Evolutionary conservation across 2,113 vertebrate species (phyloP), one percentile per base, ranked within the genome.

Genomic region (Tinamus guttatus): DNA sequence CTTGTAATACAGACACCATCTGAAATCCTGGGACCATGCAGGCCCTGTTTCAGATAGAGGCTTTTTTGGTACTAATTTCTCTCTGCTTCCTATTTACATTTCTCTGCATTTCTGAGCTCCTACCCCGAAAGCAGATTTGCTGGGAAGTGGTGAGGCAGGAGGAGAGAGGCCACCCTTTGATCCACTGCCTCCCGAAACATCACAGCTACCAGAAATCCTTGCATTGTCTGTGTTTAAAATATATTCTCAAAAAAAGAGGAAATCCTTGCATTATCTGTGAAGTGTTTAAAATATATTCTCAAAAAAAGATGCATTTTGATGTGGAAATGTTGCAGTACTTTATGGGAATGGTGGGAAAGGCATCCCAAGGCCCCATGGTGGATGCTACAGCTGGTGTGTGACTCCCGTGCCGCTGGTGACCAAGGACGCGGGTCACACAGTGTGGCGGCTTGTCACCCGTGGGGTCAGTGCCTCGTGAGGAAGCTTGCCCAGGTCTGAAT

Each of bases 181-280:
- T 95, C 82, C 54, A 5, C 40, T 85, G 69, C 36, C 30, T 90
- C 81, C 82, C 77, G 76, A 93, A 96, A 93, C 76, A 83, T 93
- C 94, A 91, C 49, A 83, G 85, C 63, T 74, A 32, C 81, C 75
- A 71, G 75, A 80, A 95, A 76, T 62, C 38, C 71, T 91, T 81
- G 71, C 40, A 82, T 91, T 95, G 92, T 64, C 80, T 85, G 90
- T 89, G 90, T 93, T 96, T 71, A 94, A 90, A 90, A 84, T 5
- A 9, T 76, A 85, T 95, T 76, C 32, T 68, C 4, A n/a, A 84
- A 90, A 49, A 49, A 49, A 68, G 52, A 32, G 52, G 75, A 80
- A 95, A 76, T 62, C 38, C 71, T 91, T 81, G 71, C 40, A 82
- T 91, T 95, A 92, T 64, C 80, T 85, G 62, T 95, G 65, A 94